Base-by-base conservation (phyloP, 2,888 invertebrate species). In the Orchesellides sinensis region DNA sequence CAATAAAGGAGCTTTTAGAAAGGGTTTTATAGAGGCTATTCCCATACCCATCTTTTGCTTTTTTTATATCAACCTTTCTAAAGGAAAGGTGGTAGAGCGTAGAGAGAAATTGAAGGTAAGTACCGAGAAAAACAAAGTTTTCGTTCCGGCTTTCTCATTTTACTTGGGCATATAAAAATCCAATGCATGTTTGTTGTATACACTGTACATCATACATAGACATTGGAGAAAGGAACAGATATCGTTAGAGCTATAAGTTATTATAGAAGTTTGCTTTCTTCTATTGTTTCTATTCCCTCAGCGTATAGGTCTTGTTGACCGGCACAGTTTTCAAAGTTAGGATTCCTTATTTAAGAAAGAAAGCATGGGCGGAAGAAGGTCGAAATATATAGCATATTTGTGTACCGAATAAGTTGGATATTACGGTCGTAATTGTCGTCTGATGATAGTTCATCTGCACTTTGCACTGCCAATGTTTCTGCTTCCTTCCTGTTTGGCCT, bases 1-100 rank as follows among this genome's bases (percentile, higher is more conserved):
- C 19, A 56, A 65, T 77, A 77, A 77, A 45, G 47, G 56, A n/a
- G 68, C 68, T 40, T 77, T 75, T 59, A 56, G n/a, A n/a, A 75
- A 54, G 54, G 54, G 40, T 75, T 75, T 17, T 45, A 25, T 75
- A 25, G 65, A 4, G 27, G n/a, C 17, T 68, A 49, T 17, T 32
- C 35, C 49, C 14, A 23, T 65, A 14, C 35, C 25, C 6, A 27
- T 68, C 66, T 25, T 14, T 29, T n/a, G 29, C 29, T 61, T 29
- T 61, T 61, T 8, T 23, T 56, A n/a, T n/a, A n/a, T n/a, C n/a
- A n/a, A n/a, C n/a, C n/a, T n/a, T n/a, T n/a, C n/a, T n/a, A n/a
- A n/a, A 4, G 17, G 25, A 61, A 29, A 32, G 10, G 40, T 21
- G n/a, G 63, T 14, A 35, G 56, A 56, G 23, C 56, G 40, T n/a